These are phyloP conservation scores for Drosophila mercatorum DNA, from an alignment of 2,888 invertebrate species.

Conservation along the genomic window DNA sequence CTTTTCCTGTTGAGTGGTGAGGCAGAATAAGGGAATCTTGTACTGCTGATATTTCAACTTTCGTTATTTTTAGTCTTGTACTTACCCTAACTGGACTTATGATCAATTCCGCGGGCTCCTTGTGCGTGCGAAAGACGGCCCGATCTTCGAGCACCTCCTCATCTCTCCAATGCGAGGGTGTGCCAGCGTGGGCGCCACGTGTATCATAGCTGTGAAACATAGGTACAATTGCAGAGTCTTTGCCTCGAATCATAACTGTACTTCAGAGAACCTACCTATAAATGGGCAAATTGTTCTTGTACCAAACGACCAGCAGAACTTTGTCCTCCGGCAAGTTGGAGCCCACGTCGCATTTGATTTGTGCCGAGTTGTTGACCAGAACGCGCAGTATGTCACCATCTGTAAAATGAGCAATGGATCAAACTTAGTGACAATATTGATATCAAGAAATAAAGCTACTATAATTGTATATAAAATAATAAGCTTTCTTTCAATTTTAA, in stretches of 20 bases:
- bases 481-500: no score
- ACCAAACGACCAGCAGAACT: constrained; percentile 94
- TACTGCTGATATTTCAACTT: constrained; percentile 38
- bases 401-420: constrained; percentile 60
- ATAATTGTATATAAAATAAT: no score
- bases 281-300: constrained; percentile 94
- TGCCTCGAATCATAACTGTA: neutral
- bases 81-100: constrained; percentile 86
- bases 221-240: no score
- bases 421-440: neutral
- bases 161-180: constrained; percentile 88
- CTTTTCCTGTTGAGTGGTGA: constrained; percentile 86
- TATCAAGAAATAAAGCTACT: neutral
- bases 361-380: constrained; percentile 91
- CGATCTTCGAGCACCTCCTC: constrained; percentile 87
- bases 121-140: constrained; percentile 87
- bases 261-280: constrained; percentile 89
- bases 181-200: constrained; percentile 86
- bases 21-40: no score
- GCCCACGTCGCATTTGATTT: constrained; percentile 94
- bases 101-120: constrained; percentile 87
- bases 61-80: neutral
- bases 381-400: constrained; percentile 85
- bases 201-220: constrained; percentile 86
- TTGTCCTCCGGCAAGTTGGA: constrained; percentile 91